These are phyloP conservation scores for Heliconius charithonia DNA, from an alignment of 2,888 invertebrate species.

Conservation along the genomic window DNA sequence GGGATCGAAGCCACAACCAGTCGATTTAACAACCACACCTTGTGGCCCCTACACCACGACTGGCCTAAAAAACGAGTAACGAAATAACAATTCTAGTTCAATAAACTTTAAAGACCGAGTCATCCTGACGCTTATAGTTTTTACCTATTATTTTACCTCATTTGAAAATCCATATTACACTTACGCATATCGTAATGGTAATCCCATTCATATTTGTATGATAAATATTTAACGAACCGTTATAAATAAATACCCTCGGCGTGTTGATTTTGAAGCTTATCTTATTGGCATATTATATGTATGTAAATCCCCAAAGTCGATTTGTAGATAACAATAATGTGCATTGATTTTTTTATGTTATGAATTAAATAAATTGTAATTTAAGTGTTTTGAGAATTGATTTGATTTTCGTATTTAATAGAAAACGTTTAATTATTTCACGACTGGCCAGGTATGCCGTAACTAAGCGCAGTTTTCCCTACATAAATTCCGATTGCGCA, in stretches of 20 bases:
- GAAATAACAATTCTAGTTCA: not conserved
- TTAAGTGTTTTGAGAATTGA: too few species aligned
- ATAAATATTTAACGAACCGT: not conserved
- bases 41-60: too few species aligned
- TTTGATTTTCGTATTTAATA: too few species aligned
- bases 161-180: constrained; percentile 3
- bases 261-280: not conserved
- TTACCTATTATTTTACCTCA: not conserved
- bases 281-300: not conserved
- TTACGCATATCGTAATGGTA: not conserved
- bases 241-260: not conserved
- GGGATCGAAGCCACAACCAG: too few species aligned
- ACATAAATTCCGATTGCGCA: too few species aligned
- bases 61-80: too few species aligned
- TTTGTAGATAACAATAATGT: not conserved
- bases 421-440: too few species aligned
- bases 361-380: too few species aligned
- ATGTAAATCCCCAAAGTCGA: not conserved
- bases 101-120: not conserved
- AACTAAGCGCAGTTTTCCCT: too few species aligned
- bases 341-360: not conserved
- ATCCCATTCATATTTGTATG: not conserved
- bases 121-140: not conserved
- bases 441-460: too few species aligned
- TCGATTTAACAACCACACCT: too few species aligned